A percentile compares a stretch with the other conserved stretches of the same genome.
Conservation (phyloP, 2,113 vertebrate genomes). For the Lampris megalopsis region DNA sequence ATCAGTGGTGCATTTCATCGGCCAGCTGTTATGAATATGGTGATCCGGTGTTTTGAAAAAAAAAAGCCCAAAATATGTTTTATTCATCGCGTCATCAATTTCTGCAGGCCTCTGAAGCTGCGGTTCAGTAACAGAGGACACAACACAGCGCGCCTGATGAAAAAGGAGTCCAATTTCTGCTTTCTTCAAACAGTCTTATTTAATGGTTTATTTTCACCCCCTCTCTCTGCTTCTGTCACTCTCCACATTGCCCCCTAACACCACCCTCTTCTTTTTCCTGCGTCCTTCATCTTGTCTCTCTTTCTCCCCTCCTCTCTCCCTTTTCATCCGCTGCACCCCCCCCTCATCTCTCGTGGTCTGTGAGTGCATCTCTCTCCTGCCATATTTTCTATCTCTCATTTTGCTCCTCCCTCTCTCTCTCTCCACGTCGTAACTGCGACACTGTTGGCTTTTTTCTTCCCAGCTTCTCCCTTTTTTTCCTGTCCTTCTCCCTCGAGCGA, state of each 20-base stretch:
- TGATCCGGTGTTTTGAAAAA: background rate
- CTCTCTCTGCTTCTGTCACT: background rate
- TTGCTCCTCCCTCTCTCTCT: background rate
- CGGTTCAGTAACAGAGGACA: conserved; percentile 2
- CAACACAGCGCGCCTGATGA: background rate
- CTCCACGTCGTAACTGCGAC: background rate
- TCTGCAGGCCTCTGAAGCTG: background rate
- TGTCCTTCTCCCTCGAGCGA: no score
- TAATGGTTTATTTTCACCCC: background rate
- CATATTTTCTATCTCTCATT: no score
- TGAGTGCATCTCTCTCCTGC: no score
- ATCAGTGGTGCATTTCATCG: conserved; percentile 13
- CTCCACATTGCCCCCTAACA: background rate
- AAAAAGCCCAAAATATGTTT: background rate
- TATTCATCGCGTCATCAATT: conserved; percentile 16
- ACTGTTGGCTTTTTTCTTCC: no score
- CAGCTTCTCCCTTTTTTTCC: no score
- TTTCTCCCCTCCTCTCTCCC: no score
- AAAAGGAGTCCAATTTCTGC: conserved; percentile 7
- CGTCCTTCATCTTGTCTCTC: background rate
- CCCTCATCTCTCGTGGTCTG: no score
- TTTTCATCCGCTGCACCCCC: no score
- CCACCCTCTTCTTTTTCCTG: background rate
- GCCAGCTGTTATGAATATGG: conserved; percentile 9
- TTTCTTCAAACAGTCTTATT: conserved; percentile 5